Conservation (phyloP, 2,113 vertebrate genomes). For the Chaetodon trifascialis region DNA sequence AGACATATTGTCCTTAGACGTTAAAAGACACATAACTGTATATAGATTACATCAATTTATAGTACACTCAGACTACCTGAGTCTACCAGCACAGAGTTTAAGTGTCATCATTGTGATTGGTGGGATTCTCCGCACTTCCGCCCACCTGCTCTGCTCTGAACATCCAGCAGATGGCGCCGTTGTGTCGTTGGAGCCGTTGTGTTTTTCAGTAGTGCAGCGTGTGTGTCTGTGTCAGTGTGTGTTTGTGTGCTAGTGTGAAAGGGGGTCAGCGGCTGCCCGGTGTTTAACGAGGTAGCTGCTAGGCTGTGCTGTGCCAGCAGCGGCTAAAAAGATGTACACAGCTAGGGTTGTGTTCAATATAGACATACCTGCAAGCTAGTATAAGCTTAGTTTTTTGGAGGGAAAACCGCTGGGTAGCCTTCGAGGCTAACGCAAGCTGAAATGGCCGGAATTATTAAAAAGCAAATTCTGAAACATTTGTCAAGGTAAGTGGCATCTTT, state of each 20-base stretch:
- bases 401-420: background rate
- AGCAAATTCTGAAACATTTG: conserved; percentile 97
- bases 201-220: background rate
- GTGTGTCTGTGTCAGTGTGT: background rate
- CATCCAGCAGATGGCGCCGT: conserved; percentile 54
- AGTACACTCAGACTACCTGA: background rate
- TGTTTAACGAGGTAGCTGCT: conserved; percentile 32
- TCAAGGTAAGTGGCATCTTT: conserved; percentile 88
- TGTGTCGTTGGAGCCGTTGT: background rate
- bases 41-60: background rate
- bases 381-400: background rate
- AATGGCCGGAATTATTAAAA: conserved; percentile 97
- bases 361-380: conserved; percentile 37
- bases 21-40: background rate
- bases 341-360: conserved; percentile 9
- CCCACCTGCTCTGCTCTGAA: background rate
- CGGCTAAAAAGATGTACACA: conserved; percentile 67
- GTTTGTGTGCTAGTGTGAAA: too few relatives aligned
- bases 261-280: conserved; percentile 40
- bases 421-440: conserved; percentile 3
- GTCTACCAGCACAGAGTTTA: background rate
- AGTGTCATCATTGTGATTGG: background rate
- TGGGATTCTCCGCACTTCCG: background rate
- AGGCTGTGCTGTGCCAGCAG: conserved; percentile 20
- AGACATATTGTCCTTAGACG: background rate